These are phyloP conservation scores for Ursus arctos DNA, from an alignment of 2,113 vertebrate species.

Conservation along the genomic window DNA sequence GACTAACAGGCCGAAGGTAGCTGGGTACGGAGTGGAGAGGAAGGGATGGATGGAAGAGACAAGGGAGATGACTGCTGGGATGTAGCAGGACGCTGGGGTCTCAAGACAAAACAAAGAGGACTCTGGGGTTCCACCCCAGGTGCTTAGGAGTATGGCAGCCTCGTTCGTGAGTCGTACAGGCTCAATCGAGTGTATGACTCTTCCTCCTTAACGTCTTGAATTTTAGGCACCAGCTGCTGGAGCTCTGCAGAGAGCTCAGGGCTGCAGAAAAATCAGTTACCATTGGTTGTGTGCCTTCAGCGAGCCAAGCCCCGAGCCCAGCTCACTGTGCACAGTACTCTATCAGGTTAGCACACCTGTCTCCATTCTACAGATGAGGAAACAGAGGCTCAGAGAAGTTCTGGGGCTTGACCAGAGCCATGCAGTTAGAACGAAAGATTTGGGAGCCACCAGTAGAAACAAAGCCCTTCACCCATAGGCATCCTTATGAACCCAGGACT, in stretches of 20 bases:
- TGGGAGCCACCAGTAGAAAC: not conserved
- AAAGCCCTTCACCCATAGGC: not conserved
- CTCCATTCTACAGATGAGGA: slow-evolving; percentile 10
- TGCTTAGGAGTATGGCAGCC: accelerated
- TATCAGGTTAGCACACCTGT: not conserved
- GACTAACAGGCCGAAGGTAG: not conserved
- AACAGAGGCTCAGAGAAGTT: not conserved
- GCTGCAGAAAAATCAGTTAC: not conserved
- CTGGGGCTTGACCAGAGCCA: not conserved
- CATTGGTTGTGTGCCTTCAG: accelerated
- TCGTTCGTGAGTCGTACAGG: not conserved
- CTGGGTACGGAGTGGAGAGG: not conserved
- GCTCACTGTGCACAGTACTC: not conserved
- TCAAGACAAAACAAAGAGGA: not conserved
- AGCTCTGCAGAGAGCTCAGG: not conserved
- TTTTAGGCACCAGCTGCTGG: not conserved
- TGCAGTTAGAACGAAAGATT: not conserved
- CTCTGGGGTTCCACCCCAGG: not conserved
- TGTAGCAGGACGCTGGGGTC: not conserved
- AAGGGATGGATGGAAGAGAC: not conserved
- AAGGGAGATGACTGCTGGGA: accelerated
- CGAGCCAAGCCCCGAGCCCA: not conserved
- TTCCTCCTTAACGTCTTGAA: not conserved
- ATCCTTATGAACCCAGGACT: not conserved
- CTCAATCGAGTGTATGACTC: accelerated